Base-by-base conservation (phyloP, 2,888 invertebrate species). In the Xylocampa areola region DNA sequence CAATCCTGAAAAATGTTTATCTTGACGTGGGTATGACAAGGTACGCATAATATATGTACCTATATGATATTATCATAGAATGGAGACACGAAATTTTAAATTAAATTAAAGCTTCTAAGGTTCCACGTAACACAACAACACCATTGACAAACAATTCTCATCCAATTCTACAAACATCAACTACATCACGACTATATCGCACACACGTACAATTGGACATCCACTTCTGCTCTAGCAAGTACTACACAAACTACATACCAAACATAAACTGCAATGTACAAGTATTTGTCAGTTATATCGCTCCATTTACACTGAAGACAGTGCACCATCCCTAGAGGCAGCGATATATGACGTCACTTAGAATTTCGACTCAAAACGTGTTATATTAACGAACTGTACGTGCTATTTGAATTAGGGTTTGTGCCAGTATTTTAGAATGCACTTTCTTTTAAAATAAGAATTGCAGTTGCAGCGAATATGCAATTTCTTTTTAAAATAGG, bases 251-350 rank as follows among this genome's bases (percentile, higher is more conserved):
- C 32, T 27, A 27, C 33, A 27, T 23, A 50, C 25, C 25, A 2
- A 39, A 72, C 51, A 57, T 66, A 63, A 68, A 59, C 67, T 33
- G 76, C 66, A 67, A 66, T 66, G 74, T 53, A 68, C 57, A 49
- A 40, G 53, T 52, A 74, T 69, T 76, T 67, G 62, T 74, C 74
- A 72, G 45, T 57, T 68, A 65, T 66, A 72, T 73, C 58, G 69
- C 52, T 45, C 66, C 60, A 69, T 76, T 76, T 74, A 64, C 62
- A 63, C 51, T 40, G 55, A 49, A 68, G 74, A 73, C 66, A 71
- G 60, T 51, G 44, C 59, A 37, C 19, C 30, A 43, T 58, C 71
- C 59, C 62, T 21, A 2, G 60, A 33, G 70, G 25, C 30, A 17
- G 30, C 43, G 29, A 58, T 49, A 52, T 58, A 52, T 55, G 55